Evolutionary conservation across 2,113 vertebrate species (phyloP), one percentile per base, ranked within the genome.

Genomic region (Callocephalon fimbriatum): DNA sequence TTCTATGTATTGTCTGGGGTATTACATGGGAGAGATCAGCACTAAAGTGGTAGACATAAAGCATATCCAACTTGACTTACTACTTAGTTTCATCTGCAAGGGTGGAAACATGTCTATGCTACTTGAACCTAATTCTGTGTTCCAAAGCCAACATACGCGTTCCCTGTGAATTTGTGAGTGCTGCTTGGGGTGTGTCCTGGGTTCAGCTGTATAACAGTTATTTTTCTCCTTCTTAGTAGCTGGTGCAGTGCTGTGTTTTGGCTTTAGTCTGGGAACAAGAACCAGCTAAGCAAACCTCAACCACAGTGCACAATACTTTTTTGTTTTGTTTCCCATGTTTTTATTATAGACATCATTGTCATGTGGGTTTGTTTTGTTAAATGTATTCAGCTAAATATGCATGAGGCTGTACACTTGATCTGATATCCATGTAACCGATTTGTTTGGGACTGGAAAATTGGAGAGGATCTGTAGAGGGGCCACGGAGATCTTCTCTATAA

Each of bases 401-500:
- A 44, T 15, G 21, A 48, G 10, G 20, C 42, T 71, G 47, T 53
- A 65, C 13, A 51, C 31, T 71, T 82, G 50, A 78, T 40, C 54
- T 78, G 22, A 74, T 38, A 7, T 47, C n/a, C n/a, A 42, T 14
- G 3, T 38, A 68, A 47, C 13, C 0, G 0, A 66, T 44, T 77
- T 74, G 3, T 88, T 62, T 31, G 37, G n/a, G 59, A 70, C 8
- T 84, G 44, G 21, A 86, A 84, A 82, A 65, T 1, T 65, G 74
- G 25, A 80, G 9, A 68, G 9, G 4, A 4, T 35, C 17, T 73
- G 15, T 37, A 23, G 31, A 78, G 18, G 17, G 8, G 7, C 17
- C 6, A 12, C 4, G n/a, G 15, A 63, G 70, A 20, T 77, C 45
- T 58, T 25, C 31, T 71, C 23, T 47, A 11, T 37, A 53, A 66